Base-by-base conservation (phyloP, 2,888 invertebrate genomes). In the Hyles lineata region DNA sequence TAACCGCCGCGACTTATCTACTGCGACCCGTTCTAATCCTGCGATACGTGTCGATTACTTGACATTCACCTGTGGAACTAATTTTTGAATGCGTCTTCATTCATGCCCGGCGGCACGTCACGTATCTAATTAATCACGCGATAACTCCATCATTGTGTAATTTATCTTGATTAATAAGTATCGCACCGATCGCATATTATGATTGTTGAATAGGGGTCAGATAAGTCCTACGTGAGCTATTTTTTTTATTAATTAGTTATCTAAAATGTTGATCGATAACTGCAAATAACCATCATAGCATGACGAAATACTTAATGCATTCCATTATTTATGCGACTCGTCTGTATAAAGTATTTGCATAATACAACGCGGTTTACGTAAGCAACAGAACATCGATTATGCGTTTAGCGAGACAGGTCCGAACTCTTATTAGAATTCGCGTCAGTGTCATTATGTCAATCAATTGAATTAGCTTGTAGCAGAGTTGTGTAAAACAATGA, bases 391-490 rank as follows among this genome's bases (percentile, higher is more conserved):
- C 50, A 23, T 50, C 62, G 9, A 7, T 50, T 67, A 67, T 50
- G 19, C 15, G 29, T 19, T 43, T 61, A 25, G 61, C 17, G n/a
- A 17, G 35, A 11, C n/a, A n/a, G 35, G 35, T 35, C 35, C 9
- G 2, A 43, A 43, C 43, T 9, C 23, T 67, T 50, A 67, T 67
- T 50, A 67, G 5, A 19, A 55, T 23, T 35, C 19, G 7, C 15
- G 23, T 23, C 23, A 15, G 43, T 19, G 67, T 50, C 43, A 50
- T 67, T 67, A 67, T 23, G 43, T 79, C 58, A 76, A 75, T 76
- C 63, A 72, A 50, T 74, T 52, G 72, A 74, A 73, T 71, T 67
- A 74, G 72, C 72, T 60, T 43, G 71, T 23, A 52, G 1, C 35
- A 50, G 67, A 21, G 62, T 62, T 62, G 23, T 23, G 43, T 11